Conservation (phyloP, 2,113 vertebrate genomes). For the Arizona elegans region DNA sequence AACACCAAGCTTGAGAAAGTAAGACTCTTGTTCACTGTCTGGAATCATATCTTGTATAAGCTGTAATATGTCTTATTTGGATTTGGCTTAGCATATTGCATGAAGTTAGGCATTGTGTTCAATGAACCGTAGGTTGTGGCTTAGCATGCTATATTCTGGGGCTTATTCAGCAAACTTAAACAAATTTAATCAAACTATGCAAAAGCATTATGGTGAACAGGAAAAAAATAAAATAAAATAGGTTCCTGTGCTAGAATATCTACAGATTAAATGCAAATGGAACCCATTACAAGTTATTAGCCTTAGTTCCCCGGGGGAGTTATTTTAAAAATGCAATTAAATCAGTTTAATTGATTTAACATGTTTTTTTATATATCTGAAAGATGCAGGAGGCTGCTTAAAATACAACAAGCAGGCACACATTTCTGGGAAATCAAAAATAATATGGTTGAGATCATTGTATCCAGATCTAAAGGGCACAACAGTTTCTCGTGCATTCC, state of each 20-base stretch:
- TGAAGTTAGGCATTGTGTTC: background rate
- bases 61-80: background rate
- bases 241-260: background rate
- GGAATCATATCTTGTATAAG: background rate
- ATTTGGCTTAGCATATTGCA: background rate
- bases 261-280: background rate
- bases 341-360: constrained; percentile 1
- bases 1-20: background rate
- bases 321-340: background rate
- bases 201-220: background rate
- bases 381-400: background rate
- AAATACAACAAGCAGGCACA: background rate
- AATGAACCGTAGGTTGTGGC: background rate
- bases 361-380: constrained; percentile 7
- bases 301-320: background rate
- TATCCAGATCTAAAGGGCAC: background rate
- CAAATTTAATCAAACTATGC: background rate
- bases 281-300: background rate
- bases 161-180: background rate
- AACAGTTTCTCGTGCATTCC: background rate
- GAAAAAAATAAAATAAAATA: background rate
- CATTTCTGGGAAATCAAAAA: background rate
- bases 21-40: background rate
- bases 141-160: background rate
- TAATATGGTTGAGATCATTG: background rate